Base-by-base conservation (phyloP, 2,113 vertebrate genomes). In the Gracilinanus agilis region DNA sequence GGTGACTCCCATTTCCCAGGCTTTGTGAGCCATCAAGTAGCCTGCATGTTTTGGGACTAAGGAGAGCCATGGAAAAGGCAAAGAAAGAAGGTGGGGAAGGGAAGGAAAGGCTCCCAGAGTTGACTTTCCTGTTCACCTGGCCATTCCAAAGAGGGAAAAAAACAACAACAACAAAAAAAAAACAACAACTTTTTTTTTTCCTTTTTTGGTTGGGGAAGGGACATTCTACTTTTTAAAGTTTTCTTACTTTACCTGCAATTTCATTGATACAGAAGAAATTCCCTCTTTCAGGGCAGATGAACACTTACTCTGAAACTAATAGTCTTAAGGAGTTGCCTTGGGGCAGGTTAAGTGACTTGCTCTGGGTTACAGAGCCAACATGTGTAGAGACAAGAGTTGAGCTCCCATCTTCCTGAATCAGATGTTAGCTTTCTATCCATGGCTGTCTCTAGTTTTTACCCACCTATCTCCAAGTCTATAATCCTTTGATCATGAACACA, bases 401-500 rank as follows among this genome's bases (percentile, higher is more conserved):
- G n/a, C n/a, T 19, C n/a, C 21, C 29, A n/a, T 75, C 34, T 75
- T 75, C 40, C 16, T 83, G 67, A 23, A 40, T 83, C 34, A 40
- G 19, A 23, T 56, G 55, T 24, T 56, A 24, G 24, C 8, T 56
- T 24, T 25, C 55, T 56, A 83, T 83, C n/a, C n/a, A 40, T 40
- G n/a, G 1, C 19, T 83, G 16, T 40, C 67, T 40, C 19, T 23
- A 25, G 7, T 83, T 83, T 40, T 83, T 83, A 83, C n/a, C 19
- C n/a, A 83, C 16, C n/a, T 83, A 40, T 83, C n/a, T 40, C 5
- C n/a, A 83, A 40, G 21, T 83, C n/a, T 40, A 83, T 83, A 40
- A 83, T 40, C 13, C 23, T 34, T 23, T 40, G 67, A 83, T 83
- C 95, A 90, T 93, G 56, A 94, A 93, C 92, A 61, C 90, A 34